Evolutionary conservation across 2,113 vertebrate genomes (phyloP).

Genomic region (Pleuronectes platessa): DNA sequence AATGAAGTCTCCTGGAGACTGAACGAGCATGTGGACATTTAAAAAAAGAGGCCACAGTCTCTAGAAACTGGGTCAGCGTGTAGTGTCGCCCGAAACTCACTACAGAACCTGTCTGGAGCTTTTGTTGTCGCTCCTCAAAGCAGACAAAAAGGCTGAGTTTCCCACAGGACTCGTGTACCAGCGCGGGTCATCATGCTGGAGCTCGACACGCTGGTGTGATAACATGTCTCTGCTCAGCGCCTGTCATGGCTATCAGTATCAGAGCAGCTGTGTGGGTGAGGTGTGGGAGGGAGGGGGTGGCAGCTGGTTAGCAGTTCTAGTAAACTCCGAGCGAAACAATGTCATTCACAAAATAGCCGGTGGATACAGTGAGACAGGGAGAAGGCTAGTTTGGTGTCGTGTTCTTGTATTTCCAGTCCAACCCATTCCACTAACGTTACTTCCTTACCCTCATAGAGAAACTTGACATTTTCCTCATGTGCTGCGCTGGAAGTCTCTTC

Average conservation of each 20-base stretch:
- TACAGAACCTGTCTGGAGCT: not conserved
- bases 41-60: not conserved
- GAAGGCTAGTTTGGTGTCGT: not conserved
- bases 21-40: slow-evolving; percentile 5
- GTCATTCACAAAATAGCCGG: slow-evolving; percentile 35
- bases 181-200: not conserved
- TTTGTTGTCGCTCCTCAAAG: not conserved
- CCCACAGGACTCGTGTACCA: not conserved
- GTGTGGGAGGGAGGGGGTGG: slow-evolving; percentile 4
- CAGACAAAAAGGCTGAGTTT: not conserved
- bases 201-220: slow-evolving; percentile 32
- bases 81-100: not conserved
- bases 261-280: slow-evolving; percentile 72
- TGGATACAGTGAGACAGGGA: not conserved
- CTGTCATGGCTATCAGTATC: slow-evolving; percentile 52
- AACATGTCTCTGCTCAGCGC: slow-evolving; percentile 6
- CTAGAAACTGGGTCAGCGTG: slow-evolving; percentile 26
- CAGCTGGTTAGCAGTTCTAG: slow-evolving; percentile 6
- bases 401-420: slow-evolving; percentile 18
- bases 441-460: slow-evolving; percentile 87
- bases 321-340: slow-evolving; percentile 18
- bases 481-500: slow-evolving; percentile 87
- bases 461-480: slow-evolving; percentile 92
- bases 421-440: not conserved
- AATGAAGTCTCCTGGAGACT: slow-evolving; percentile 15